Percentiles rank a stretch among this genome's conserved stretches.
phyloP scores from a whole-genome alignment of 2,113 vertebrate genomes.

The Zapus hudsonius region DNA sequence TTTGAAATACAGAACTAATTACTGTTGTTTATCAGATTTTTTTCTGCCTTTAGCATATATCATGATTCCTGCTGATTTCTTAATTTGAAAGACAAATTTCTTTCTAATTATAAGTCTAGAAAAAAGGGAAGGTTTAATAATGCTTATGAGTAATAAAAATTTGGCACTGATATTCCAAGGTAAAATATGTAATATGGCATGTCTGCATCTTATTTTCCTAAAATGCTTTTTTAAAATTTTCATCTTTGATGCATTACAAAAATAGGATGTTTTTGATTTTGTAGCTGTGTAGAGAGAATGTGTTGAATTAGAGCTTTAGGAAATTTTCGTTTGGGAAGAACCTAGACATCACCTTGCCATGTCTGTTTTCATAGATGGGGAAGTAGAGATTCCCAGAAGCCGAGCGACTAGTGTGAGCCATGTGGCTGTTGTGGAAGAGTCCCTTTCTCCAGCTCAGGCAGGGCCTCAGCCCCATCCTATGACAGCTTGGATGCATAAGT shows the following conservation, averaged over 20 bases:
- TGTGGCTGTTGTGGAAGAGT: not conserved
- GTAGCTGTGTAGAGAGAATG: not conserved
- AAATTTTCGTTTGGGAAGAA: constrained; percentile 56
- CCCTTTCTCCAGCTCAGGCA: not conserved
- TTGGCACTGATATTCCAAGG: constrained; percentile 13
- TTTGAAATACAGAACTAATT: constrained; percentile 35
- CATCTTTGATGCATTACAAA: constrained; percentile 41
- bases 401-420: not conserved
- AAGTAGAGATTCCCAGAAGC: constrained; percentile 45
- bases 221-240: not conserved
- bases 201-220: constrained; percentile 4
- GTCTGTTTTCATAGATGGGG: not conserved
- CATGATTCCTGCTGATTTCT: not conserved
- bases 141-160: not conserved
- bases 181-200: constrained; percentile 1
- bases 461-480: not conserved
- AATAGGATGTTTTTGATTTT: not conserved
- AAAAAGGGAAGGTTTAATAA: not conserved
- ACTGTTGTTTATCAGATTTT: not conserved
- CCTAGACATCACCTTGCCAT: not conserved
- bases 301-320: constrained; percentile 10
- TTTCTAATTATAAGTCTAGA: not conserved
- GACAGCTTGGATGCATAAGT: not conserved
- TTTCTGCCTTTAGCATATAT: constrained; percentile 25
- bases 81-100: constrained; percentile 33